Conservation (phyloP, 2,797 vertebrate genomes). For the Benthosema pterotum region DNA sequence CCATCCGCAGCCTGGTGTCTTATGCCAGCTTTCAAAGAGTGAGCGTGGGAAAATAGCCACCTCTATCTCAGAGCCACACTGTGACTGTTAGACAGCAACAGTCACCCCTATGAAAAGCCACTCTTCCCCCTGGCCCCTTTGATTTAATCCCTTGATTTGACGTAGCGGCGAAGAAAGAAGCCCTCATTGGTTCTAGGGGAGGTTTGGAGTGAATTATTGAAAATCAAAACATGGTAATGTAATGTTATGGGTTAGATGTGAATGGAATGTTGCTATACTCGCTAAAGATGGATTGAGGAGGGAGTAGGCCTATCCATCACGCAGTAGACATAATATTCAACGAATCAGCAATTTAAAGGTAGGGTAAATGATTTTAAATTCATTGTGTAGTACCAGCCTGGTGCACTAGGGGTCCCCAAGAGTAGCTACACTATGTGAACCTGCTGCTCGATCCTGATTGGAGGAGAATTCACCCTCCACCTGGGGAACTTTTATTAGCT, state of each 20-base stretch:
- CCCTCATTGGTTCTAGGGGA: slow-evolving; percentile 13
- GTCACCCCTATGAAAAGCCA: slow-evolving; percentile 12
- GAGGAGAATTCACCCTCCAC: too few relatives aligned
- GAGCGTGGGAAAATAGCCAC: slow-evolving; percentile 49
- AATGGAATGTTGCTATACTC: not conserved
- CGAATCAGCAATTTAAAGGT: too few relatives aligned
- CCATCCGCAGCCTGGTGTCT: slow-evolving; percentile 16
- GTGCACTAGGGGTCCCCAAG: too few relatives aligned
- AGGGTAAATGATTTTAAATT: too few relatives aligned
- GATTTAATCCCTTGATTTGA: slow-evolving; percentile 22
- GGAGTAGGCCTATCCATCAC: not conserved
- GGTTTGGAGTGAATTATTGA: not conserved
- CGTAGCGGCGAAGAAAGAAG: not conserved
- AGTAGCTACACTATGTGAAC: too few relatives aligned
- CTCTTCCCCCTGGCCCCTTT: not conserved
- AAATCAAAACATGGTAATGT: not conserved
- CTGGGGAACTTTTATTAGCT: too few relatives aligned
- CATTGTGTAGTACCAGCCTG: too few relatives aligned
- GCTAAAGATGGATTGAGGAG: not conserved
- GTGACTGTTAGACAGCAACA: not conserved
- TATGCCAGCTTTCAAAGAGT: slow-evolving; percentile 26
- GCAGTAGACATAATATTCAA: too few relatives aligned
- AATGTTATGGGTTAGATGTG: slow-evolving; percentile 9
- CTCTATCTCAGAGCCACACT: slow-evolving; percentile 10
- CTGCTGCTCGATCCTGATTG: too few relatives aligned